phyloP scores from a whole-genome alignment of 2,113 vertebrate genomes.

The Aythya baeri region DNA sequence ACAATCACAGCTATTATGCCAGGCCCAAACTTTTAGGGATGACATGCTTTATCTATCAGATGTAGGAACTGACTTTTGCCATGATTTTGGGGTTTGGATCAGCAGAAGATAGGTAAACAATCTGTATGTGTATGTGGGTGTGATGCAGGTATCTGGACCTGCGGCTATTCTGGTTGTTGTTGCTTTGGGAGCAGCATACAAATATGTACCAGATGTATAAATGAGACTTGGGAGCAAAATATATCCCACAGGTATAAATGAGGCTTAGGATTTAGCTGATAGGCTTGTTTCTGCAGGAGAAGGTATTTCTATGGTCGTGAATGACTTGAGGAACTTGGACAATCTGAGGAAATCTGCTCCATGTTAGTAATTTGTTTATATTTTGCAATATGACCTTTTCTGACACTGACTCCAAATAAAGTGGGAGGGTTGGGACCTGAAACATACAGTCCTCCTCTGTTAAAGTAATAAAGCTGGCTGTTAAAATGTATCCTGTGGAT shows the following conservation, averaged over 20 bases:
- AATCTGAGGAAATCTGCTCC: slow-evolving; percentile 3
- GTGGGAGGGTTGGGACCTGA: background rate
- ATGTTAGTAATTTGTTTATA: slow-evolving; percentile 15
- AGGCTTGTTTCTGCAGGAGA: background rate
- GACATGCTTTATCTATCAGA: background rate
- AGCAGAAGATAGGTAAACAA: background rate
- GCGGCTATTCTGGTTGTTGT: background rate
- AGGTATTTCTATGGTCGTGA: background rate
- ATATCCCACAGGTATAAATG: background rate
- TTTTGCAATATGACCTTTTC: slow-evolving; percentile 17
- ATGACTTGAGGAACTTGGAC: background rate
- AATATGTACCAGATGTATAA: slow-evolving; percentile 13
- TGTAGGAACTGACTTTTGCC: background rate
- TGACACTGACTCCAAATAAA: background rate
- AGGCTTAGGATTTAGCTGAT: background rate
- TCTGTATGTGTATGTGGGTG: background rate
- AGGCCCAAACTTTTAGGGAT: background rate
- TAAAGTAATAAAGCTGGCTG: background rate
- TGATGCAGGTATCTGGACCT: background rate
- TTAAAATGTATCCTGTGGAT: background rate
- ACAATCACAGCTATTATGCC: background rate
- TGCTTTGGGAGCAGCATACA: background rate
- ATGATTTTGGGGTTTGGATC: background rate
- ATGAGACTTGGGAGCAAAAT: background rate
- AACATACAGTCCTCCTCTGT: background rate